Evolutionary conservation across 2,113 vertebrate species (phyloP), one percentile per base, ranked within the genome.

Genomic region (Pseudolaguvia tuberculata): DNA sequence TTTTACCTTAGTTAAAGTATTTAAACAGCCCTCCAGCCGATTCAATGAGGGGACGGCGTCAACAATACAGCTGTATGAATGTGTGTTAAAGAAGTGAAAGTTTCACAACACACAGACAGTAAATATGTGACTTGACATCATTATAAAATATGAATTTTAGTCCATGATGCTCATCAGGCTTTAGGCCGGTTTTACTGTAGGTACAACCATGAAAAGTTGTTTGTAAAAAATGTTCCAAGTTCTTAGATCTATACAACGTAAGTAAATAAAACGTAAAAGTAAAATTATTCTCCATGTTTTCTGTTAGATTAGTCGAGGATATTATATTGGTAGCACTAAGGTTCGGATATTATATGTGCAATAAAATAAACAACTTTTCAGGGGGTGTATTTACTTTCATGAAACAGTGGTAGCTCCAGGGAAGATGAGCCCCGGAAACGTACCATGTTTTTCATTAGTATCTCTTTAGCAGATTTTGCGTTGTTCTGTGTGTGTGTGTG

Each of bases 391-490:
- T 55, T 75, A 75, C 61, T 75, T 75, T 66, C 7, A 53, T 21
- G 20, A 23, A 62, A 35, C 42, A 29, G 70, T 31, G 58, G 27
- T 23, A 42, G n/a, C 50, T 45, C 50, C 15, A 6, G 29, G 31
- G 10, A n/a, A 11, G 39, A 25, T 8, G 21, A 31, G 67, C 56
- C 21, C 70, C 63, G 21, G 23, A 50, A 17, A 31, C 29, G 45
- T 23, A 18, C 70, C 78, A 72, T 13, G 27, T 73, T 79, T 73
- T 61, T 68, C 69, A 76, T 73, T 56, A 20, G 62, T 76, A 72
- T 35, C 61, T 76, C 62, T 11, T 73, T 76, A 42, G 31, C 29
- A 72, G 59, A 74, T 69, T n/a, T 58, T 70, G 61, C 56, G n/a
- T 70, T 18, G 72, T 75, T 70, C 50, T 68, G 75, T 47, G 47